Base-by-base conservation (phyloP, 2,888 invertebrate species). In the Drosophila limbata region DNA sequence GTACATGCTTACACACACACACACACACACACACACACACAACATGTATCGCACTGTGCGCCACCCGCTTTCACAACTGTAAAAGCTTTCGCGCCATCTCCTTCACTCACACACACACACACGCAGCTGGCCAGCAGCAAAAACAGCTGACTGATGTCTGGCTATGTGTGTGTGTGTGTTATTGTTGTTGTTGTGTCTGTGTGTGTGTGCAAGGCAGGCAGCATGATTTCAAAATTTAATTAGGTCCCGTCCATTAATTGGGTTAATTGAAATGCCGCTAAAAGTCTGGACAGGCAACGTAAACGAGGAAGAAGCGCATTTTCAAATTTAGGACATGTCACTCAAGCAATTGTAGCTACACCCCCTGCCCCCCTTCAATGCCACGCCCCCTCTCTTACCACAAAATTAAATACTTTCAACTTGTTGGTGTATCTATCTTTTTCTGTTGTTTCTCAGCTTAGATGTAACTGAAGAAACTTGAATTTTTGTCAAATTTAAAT, bases 191-290 rank as follows among this genome's bases (percentile, higher is more conserved):
- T 55, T 51, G 51, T 35, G 50, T 60, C 62, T 66, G 50, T 68
- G 60, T 75, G 55, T 66, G 70, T 13, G 48, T 73, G 74, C 57
- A 57, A 35, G 66, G 73, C 74, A 66, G 72, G 80, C 76, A 76
- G 73, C 74, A 84, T 82, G 85, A 88, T 84, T 80, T 88, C 90
- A 88, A 91, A 90, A 88, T 91, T 90, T 90, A 90, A 91, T 91
- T 90, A 90, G 89, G 90, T 90, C 84, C 89, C 89, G 88, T 90
- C 85, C 88, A 90, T 91, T 91, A 91, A 91, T 91, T 91, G 91
- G 91, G 91, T 91, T 91, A 91, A 91, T 91, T 91, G 90, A 91
- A 88, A 85, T 90, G 86, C 86, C 88, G 90, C 87, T 81, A 90
- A 89, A 89, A 89, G 88, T 87, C 88, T 80, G 74, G 73, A 50